Evolutionary conservation across 2,113 vertebrate species (phyloP), one percentile per base, ranked within the genome.

Genomic region (Odocoileus hemionus): DNA sequence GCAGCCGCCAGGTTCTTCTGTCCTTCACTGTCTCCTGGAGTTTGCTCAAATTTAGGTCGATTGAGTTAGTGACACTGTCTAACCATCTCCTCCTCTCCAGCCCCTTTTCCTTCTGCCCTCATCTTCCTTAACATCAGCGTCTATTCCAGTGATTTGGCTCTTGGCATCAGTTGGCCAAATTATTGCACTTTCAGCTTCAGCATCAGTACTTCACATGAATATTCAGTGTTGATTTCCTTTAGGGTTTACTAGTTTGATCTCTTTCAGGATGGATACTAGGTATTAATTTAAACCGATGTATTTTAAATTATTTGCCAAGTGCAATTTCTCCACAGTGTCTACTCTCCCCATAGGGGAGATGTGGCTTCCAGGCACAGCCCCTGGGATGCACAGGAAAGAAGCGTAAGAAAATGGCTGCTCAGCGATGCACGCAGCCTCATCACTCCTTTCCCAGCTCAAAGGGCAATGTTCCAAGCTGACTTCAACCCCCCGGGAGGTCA

Each of bases 351-450:
- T 52, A 91, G 67, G 95, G 83, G 78, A 52, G 43, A 19, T 90
- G 52, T 57, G 84, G 80, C 76, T 97, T 90, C 97, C 90, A 97
- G 84, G 94, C 78, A 95, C 14, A n/a, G 19, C n/a, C 88, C 98
- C 84, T 54, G 17, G 0, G 1, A 39, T 1, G 4, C 83, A 80
- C 94, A 78, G 97, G 94, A 70, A 85, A 60, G 60, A 92, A 26
- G 50, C 83, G 36, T 2, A 3, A 91, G 88, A 92, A 47, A 87
- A 54, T 14, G 50, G 36, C 67, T 58, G 45, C 64, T 95, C 43
- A 89, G 76, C 45, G 76, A 55, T 83, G 84, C 87, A 30, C 5
- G n/a, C 10, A 61, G 26, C 12, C 3, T 26, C 1, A 0, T 39
- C 4, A 8, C 25, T 92, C 84, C 28, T 95, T 36, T 70, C 47